These are phyloP conservation scores for Mormyrus hasselquistii DNA, from an alignment of 2,797 vertebrate species.

Conservation along the genomic window DNA sequence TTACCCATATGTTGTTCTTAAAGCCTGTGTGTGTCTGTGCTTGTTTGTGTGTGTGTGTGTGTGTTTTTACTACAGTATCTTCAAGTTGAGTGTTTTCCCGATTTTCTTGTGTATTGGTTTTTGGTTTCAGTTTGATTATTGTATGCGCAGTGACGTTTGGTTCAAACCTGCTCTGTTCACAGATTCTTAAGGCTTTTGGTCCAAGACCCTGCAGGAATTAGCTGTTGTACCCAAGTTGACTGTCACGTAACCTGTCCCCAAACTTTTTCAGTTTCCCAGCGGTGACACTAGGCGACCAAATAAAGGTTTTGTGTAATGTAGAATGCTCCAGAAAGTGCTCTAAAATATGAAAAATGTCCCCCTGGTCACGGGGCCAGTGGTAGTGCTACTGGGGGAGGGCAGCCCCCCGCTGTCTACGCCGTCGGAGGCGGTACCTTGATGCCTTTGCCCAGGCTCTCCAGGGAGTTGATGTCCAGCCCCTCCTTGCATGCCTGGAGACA, in stretches of 20 bases:
- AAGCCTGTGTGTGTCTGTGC: background rate
- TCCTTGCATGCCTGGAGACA: slow-evolving; percentile 97
- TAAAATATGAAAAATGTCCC: background rate
- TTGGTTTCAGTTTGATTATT: background rate
- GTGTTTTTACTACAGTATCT: background rate
- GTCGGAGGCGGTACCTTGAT: slow-evolving; percentile 72
- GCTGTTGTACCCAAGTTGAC: background rate
- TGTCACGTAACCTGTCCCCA: background rate
- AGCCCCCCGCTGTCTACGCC: background rate
- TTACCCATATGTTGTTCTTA: background rate
- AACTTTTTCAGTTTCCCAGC: background rate
- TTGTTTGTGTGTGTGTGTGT: background rate
- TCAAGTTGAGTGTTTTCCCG: background rate
- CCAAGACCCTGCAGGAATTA: background rate
- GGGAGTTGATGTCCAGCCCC: slow-evolving; percentile 89
- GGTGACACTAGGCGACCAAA: background rate
- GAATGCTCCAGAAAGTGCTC: background rate
- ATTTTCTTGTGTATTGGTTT: background rate
- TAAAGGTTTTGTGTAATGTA: background rate
- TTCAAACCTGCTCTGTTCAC: background rate
- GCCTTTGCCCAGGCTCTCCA: slow-evolving; percentile 83
- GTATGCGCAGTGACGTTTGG: background rate
- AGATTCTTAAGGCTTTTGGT: background rate
- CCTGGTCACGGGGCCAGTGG: background rate
- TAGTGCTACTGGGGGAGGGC: background rate